Evolutionary conservation across 2,113 vertebrate genomes (phyloP).

Genomic region (Charina bottae): DNA sequence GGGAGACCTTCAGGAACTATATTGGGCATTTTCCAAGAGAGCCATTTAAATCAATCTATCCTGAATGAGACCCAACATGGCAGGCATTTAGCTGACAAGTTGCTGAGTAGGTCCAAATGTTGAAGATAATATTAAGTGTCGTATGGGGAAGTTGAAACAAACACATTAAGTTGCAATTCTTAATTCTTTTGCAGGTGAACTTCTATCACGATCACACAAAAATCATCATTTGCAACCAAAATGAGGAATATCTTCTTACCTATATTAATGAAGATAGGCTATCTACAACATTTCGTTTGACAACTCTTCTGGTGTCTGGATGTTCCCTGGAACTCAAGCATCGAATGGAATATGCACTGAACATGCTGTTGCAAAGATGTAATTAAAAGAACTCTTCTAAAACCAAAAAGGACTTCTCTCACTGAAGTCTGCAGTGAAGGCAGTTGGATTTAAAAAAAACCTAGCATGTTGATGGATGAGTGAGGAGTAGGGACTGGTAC

Average conservation of each 20-base stretch:
- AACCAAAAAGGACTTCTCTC: constrained; percentile 63
- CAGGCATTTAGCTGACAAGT: neutral
- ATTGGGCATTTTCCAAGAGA: neutral
- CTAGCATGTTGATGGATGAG: constrained; percentile 71
- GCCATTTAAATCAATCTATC: neutral
- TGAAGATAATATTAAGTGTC: neutral
- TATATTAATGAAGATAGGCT: constrained; percentile 97
- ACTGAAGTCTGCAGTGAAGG: constrained; percentile 74
- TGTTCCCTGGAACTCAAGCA: constrained; percentile 87
- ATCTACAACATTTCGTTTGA: constrained; percentile 89
- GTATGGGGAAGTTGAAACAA: neutral
- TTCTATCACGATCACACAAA: constrained; percentile 99
- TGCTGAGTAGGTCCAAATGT: neutral
- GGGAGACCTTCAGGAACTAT: neutral
- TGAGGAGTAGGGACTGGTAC: constrained; percentile 77
- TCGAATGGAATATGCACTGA: constrained; percentile 94
- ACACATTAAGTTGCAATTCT: neutral
- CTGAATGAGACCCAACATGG: neutral
- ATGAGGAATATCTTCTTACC: constrained; percentile 91
- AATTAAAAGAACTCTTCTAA: constrained; percentile 75
- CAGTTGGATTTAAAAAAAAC: constrained; percentile 41
- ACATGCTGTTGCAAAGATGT: constrained; percentile 94
- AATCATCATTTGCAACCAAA: constrained; percentile 93
- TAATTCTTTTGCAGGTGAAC: constrained; percentile 83
- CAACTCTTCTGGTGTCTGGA: constrained; percentile 85